A percentile compares a stretch with the other conserved stretches of the same genome.
Conservation (phyloP, 2,888 invertebrate species). For the Luperina testacea region DNA sequence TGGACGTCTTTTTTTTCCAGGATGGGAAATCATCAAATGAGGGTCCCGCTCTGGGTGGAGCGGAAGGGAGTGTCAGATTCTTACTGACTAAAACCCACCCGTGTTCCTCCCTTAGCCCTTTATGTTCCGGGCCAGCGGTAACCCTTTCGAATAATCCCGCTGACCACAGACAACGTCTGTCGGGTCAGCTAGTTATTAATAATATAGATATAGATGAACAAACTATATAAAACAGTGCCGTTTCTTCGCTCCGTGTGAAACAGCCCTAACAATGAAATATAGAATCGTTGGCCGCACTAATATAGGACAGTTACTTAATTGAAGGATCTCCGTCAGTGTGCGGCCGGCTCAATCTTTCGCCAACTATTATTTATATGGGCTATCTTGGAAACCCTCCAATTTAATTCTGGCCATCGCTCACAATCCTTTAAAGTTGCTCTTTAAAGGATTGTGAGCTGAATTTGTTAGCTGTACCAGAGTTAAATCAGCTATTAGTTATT, state of each 20-base stretch:
- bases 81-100: too few species aligned
- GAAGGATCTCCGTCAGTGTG: constrained; percentile 59
- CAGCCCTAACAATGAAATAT: constrained; percentile 61
- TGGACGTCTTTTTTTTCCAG: too few species aligned
- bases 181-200: too few species aligned
- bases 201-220: neutral
- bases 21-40: too few species aligned
- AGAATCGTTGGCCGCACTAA: constrained; percentile 53
- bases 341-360: constrained; percentile 52
- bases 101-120: too few species aligned
- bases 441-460: too few species aligned
- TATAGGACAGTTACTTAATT: constrained; percentile 66
- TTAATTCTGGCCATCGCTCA: constrained; percentile 55
- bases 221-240: neutral
- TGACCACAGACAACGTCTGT: too few species aligned
- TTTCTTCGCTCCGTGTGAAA: constrained; percentile 20
- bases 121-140: too few species aligned
- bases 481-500: constrained; percentile 42
- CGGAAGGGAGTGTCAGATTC: too few species aligned
- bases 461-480: constrained; percentile 40
- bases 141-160: too few species aligned
- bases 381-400: constrained; percentile 61
- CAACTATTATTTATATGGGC: constrained; percentile 63
- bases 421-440: constrained; percentile 46
- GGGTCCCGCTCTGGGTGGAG: too few species aligned